Evolutionary conservation across 2,888 invertebrate species (phyloP).

Genomic region (Volucella bombylans): DNA sequence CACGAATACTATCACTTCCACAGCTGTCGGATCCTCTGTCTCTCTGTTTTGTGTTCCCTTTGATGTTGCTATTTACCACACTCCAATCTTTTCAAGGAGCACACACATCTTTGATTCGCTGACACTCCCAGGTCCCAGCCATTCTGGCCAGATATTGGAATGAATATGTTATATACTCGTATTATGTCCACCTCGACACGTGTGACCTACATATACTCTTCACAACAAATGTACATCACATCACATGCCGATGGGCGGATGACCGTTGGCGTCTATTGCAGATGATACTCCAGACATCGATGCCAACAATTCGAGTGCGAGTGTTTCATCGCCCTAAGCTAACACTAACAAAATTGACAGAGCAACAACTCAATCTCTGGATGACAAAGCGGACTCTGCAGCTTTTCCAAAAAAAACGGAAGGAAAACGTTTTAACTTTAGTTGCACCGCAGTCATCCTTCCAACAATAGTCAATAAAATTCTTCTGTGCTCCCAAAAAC

Average conservation of each 20-base stretch:
- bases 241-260: not conserved
- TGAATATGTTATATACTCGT: not conserved
- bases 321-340: constrained; percentile 19
- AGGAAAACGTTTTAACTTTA: constrained; percentile 25
- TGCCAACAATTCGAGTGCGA: constrained; percentile 10
- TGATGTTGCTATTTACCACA: constrained; percentile 40
- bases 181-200: not conserved
- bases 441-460: constrained; percentile 21
- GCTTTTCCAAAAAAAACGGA: constrained; percentile 7
- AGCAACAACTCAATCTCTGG: constrained; percentile 32
- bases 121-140: not conserved
- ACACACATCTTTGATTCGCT: constrained; percentile 35
- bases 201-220: not conserved
- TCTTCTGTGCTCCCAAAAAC: not conserved
- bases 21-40: not conserved
- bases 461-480: constrained; percentile 18
- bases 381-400: constrained; percentile 26
- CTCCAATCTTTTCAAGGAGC: constrained; percentile 21
- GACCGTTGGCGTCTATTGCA: constrained; percentile 14
- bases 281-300: constrained; percentile 27
- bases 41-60: constrained; percentile 19
- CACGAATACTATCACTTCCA: not conserved
- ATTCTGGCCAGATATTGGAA: not conserved
- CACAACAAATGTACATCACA: not conserved
- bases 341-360: constrained; percentile 1